These are phyloP conservation scores for Aricia agestis DNA, from an alignment of 1,140 invertebrate species.

Conservation along the genomic window DNA sequence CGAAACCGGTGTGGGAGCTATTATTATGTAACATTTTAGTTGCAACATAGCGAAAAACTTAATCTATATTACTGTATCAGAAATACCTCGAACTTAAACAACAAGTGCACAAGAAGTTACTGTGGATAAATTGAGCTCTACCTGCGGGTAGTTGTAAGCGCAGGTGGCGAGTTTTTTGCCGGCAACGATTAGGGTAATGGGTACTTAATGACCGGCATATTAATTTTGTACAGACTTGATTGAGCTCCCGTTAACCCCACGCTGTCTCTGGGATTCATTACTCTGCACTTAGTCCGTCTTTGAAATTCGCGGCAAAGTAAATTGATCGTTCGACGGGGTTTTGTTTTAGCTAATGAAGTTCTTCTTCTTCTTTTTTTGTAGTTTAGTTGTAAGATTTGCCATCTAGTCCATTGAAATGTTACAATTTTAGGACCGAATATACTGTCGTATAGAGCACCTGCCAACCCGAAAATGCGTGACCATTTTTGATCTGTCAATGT, in stretches of 20 bases:
- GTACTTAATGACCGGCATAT: constrained; percentile 22
- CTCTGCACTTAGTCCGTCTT: not conserved
- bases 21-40: no score
- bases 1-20: no score
- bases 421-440: no score
- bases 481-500: no score
- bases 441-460: no score
- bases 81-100: not conserved
- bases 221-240: constrained; percentile 21
- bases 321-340: not conserved
- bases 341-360: not conserved
- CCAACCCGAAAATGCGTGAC: no score
- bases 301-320: not conserved
- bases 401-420: no score
- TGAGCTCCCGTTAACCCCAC: constrained; percentile 7
- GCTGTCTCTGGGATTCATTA: not conserved
- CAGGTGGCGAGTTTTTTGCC: constrained; percentile 20
- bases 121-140: not conserved
- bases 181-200: constrained; percentile 19
- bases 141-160: constrained; percentile 15
- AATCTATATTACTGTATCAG: not conserved
- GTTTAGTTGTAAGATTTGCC: not conserved
- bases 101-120: not conserved
- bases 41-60: no score
- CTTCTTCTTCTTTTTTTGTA: not conserved